Base-by-base conservation (phyloP, 2,797 vertebrate genomes). In the Phylloscopus collybita region DNA sequence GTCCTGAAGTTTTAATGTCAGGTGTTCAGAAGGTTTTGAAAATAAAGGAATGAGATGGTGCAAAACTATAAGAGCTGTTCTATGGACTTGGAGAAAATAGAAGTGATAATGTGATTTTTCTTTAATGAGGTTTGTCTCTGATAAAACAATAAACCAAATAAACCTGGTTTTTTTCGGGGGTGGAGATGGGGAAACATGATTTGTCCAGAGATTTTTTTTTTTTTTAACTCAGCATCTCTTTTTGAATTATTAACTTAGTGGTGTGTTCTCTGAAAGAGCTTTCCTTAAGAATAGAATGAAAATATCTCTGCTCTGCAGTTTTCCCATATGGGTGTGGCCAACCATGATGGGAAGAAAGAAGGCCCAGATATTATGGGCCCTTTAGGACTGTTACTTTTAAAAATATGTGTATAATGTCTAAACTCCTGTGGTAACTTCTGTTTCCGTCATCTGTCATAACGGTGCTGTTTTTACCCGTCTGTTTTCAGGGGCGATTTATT, bases 401-500 rank as follows among this genome's bases (percentile, higher is more conserved):
- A 64, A 53, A 54, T 44, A n/a, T 2, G 14, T 1, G 0, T 76
- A 6, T 67, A 69, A 4, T 42, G 9, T 60, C 26, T 85, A 18
- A 90, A 61, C 22, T 76, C 18, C 11, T 51, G 2, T n/a, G 16
- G 15, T 88, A 75, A 30, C 17, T 80, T 85, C 13, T 90, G 34
- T 49, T 80, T 8, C 42, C 14, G 9, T 88, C 18, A 17, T 71
- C 32, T 75, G 51, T 87, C 57, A 12, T 73, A 80, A 36, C 49
- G 23, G 30, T 73, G 22, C 67, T 85, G 26, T 1, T 93, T 66
- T 62, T 79, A 44, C 19, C 16, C 23, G 76, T 96, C 3, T 50
- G 61, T 70, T 95, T 84, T 95, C 97, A 99, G 99, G 99, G 98
- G 61, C n/a, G 13, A 8, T 98, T 96, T 92, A 86, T 98, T 92